Conservation (phyloP, 2,113 vertebrate genomes). For the Nothoprocta perdicaria region DNA sequence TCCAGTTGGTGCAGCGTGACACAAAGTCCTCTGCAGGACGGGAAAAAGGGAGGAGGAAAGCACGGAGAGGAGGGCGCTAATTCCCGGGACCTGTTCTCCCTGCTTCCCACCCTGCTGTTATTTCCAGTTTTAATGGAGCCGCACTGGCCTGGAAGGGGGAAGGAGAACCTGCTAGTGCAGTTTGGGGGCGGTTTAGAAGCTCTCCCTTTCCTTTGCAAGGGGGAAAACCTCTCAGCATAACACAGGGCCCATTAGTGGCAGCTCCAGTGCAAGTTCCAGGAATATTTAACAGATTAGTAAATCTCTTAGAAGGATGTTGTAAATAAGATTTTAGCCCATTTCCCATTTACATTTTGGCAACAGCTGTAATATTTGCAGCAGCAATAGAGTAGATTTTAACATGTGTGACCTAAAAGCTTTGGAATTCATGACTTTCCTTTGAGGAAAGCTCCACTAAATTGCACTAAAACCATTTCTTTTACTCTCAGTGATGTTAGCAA, state of each 20-base stretch:
- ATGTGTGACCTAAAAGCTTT: conserved; percentile 64
- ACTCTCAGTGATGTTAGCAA: background rate
- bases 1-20: background rate
- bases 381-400: background rate
- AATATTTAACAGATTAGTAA: background rate
- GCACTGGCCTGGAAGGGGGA: background rate
- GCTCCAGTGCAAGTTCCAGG: background rate
- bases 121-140: background rate
- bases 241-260: background rate
- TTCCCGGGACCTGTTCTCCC: background rate
- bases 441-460: background rate
- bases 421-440: conserved; percentile 62
- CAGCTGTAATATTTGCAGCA: conserved; percentile 1
- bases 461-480: conserved; percentile 6
- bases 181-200: background rate
- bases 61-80: accelerated
- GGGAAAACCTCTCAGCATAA: background rate
- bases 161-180: background rate
- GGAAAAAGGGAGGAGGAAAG: background rate
- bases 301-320: background rate
- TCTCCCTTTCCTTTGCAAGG: background rate
- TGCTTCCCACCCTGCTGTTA: background rate
- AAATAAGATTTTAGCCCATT: background rate
- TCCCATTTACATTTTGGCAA: conserved; percentile 40
- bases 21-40: background rate